phyloP scores from a whole-genome alignment of 2,113 vertebrate species.

The Bufo gargarizans region DNA sequence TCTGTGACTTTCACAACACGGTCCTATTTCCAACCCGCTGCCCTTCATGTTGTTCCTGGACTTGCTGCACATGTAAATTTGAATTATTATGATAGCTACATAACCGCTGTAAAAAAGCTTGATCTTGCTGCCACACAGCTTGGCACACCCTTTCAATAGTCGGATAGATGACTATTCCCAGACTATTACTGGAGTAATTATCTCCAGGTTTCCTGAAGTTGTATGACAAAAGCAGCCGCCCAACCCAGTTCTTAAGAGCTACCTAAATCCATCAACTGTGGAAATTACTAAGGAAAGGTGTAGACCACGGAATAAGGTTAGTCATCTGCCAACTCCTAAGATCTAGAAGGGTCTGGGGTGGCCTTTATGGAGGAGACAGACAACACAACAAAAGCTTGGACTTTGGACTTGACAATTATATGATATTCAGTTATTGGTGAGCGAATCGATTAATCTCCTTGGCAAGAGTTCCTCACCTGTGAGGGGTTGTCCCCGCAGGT shows the following conservation, averaged over 20 bases:
- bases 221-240: slow-evolving; percentile 9
- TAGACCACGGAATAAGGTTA: neutral
- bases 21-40: neutral
- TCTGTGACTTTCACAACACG: neutral
- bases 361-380: neutral
- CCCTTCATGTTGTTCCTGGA: neutral
- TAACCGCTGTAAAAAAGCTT: neutral
- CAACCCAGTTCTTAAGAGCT: neutral
- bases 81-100: neutral
- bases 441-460: no score
- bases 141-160: neutral
- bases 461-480: no score
- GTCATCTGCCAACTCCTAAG: neutral
- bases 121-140: neutral
- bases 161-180: neutral
- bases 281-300: neutral
- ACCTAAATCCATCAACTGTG: neutral
- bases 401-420: neutral
- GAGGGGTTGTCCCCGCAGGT: no score
- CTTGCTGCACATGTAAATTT: slow-evolving; percentile 3
- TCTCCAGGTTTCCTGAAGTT: neutral
- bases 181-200: neutral
- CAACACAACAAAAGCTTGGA: neutral
- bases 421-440: no score
- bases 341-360: neutral